These are phyloP conservation scores for Poliocrania exsul DNA, from an alignment of 2,797 vertebrate species.

Conservation along the genomic window DNA sequence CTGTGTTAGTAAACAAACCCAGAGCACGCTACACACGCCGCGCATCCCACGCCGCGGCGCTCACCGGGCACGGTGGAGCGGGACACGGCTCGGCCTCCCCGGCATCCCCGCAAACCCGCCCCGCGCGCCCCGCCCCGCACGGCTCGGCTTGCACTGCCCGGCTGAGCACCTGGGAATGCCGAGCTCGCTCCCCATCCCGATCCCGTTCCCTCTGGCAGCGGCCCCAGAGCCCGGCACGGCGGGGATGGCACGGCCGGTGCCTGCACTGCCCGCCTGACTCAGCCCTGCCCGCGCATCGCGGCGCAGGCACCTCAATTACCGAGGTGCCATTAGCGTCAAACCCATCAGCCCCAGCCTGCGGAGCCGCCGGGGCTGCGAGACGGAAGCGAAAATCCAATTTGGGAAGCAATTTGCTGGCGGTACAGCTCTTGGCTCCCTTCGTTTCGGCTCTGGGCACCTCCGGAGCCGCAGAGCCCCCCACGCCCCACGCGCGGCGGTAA, in stretches of 20 bases:
- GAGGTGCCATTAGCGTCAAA: constrained; percentile 10
- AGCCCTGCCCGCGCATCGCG: background rate
- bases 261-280: background rate
- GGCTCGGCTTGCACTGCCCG: rapidly evolving
- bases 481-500: background rate
- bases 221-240: background rate
- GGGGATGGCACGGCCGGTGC: background rate
- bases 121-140: background rate
- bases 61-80: background rate
- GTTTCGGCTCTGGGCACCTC: too few species aligned
- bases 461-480: background rate
- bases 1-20: constrained; percentile 41
- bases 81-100: rapidly evolving
- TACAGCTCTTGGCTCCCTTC: too few species aligned
- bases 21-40: background rate
- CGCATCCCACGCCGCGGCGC: background rate
- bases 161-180: rapidly evolving
- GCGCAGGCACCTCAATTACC: background rate
- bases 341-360: background rate
- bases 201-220: rapidly evolving
- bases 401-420: background rate
- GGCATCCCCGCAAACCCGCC: rapidly evolving
- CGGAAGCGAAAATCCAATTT: background rate
- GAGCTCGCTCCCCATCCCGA: background rate
- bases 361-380: background rate